Percentiles rank a stretch among this genome's conserved stretches.
phyloP scores from a whole-genome alignment of 1,140 invertebrate species.

The Pomacea maculata region DNA sequence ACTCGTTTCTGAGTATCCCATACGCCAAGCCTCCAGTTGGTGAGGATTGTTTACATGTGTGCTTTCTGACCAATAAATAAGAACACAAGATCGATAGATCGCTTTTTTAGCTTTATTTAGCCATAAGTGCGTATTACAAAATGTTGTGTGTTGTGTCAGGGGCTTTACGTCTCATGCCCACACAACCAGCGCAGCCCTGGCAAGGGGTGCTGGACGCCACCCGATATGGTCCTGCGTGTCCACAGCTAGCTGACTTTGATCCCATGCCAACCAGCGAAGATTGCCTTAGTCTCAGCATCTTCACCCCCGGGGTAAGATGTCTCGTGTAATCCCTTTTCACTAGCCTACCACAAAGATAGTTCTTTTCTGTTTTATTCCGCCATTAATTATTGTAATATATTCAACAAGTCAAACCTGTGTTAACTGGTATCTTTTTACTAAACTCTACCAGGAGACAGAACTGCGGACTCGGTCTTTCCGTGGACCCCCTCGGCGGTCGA shows the following conservation, averaged over 20 bases:
- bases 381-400: no score
- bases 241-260: conserved; percentile 16
- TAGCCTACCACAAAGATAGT: no score
- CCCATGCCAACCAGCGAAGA: conserved; percentile 18
- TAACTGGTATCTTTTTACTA: no score
- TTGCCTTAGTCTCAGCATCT: conserved; percentile 21
- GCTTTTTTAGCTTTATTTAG: no score
- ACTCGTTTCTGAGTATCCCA: conserved; percentile 26
- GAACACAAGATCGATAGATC: no score
- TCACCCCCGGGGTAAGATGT: conserved; percentile 2
- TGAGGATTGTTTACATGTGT: background rate
- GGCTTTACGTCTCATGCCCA: conserved; percentile 76
- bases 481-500: no score
- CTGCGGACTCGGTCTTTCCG: conserved; percentile 38
- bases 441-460: no score
- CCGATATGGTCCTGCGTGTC: conserved; percentile 19
- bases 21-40: conserved; percentile 28
- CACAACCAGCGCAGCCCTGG: conserved; percentile 26
- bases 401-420: no score
- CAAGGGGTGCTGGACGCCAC: conserved; percentile 26
- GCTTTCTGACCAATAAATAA: background rate
- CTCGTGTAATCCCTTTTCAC: background rate
- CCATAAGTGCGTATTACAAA: no score
- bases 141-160: conserved; percentile 64
- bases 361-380: no score